phyloP scores from a whole-genome alignment of 1,140 invertebrate genomes.

The Drosophila willistoni region DNA sequence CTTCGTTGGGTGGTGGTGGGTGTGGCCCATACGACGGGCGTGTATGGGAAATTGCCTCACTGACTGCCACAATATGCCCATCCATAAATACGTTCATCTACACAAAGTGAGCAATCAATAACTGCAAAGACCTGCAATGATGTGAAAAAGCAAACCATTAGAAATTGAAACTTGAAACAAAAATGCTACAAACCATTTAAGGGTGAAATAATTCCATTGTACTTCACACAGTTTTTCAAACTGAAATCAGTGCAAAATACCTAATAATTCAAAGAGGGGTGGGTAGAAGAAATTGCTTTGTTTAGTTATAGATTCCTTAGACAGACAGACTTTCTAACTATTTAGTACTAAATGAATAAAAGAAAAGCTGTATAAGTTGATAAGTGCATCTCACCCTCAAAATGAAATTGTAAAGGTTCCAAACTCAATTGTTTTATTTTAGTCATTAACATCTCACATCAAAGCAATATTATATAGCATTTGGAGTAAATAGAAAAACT shows the following conservation, averaged over 20 bases:
- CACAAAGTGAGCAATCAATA: conserved; percentile 63
- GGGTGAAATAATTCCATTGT: not conserved
- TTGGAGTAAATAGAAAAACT: too few relatives aligned
- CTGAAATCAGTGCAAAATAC: not conserved
- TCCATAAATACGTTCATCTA: conserved; percentile 16
- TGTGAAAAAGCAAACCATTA: conserved; percentile 48
- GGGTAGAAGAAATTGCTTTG: too few relatives aligned
- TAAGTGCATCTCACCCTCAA: too few relatives aligned
- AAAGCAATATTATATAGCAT: too few relatives aligned
- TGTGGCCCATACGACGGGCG: conserved; percentile 64
- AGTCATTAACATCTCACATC: too few relatives aligned
- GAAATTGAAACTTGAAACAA: conserved; percentile 39
- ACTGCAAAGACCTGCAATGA: conserved; percentile 34
- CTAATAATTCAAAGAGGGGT: not conserved
- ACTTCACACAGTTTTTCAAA: not conserved
- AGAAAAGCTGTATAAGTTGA: too few relatives aligned
- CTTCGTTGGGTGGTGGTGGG: conserved; percentile 34
- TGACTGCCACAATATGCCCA: conserved; percentile 77
- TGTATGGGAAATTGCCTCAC: conserved; percentile 70
- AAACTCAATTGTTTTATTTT: too few relatives aligned
- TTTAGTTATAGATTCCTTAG: too few relatives aligned
- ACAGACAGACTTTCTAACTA: too few relatives aligned
- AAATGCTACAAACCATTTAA: conserved; percentile 14
- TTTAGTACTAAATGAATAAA: too few relatives aligned
- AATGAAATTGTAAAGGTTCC: too few relatives aligned